These are phyloP conservation scores for Polia nebulosa DNA, from an alignment of 2,888 invertebrate genomes.

Conservation along the genomic window DNA sequence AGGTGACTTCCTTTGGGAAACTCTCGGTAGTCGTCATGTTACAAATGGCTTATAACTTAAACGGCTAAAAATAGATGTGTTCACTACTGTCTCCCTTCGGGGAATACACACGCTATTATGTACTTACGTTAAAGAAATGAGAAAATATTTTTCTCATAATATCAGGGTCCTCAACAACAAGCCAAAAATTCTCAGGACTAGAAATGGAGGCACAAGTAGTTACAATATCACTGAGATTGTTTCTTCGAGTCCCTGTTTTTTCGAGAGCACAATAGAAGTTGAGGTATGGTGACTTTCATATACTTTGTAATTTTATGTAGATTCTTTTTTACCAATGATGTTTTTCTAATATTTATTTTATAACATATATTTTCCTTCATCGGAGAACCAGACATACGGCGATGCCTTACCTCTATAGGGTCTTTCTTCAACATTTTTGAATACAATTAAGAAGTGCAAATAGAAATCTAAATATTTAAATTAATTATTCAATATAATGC, in stretches of 20 bases:
- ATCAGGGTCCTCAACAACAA: neutral
- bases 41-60: neutral
- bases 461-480: too few relatives aligned
- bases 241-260: neutral
- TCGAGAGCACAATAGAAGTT: neutral
- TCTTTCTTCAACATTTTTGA: too few relatives aligned
- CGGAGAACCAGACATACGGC: too few relatives aligned
- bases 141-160: slow-evolving; percentile 23
- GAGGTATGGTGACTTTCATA: neutral
- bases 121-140: neutral
- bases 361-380: too few relatives aligned
- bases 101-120: neutral
- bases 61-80: too few relatives aligned
- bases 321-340: neutral
- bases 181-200: neutral
- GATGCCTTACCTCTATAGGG: too few relatives aligned
- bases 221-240: slow-evolving; percentile 20
- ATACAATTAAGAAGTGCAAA: too few relatives aligned
- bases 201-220: neutral
- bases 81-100: too few relatives aligned
- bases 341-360: too few relatives aligned
- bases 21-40: neutral
- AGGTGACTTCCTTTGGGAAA: too few relatives aligned
- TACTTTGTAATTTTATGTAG: neutral
- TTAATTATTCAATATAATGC: too few relatives aligned